Evolutionary conservation across 2,113 vertebrate species (phyloP).

Genomic region (Myiagra hebetior): DNA sequence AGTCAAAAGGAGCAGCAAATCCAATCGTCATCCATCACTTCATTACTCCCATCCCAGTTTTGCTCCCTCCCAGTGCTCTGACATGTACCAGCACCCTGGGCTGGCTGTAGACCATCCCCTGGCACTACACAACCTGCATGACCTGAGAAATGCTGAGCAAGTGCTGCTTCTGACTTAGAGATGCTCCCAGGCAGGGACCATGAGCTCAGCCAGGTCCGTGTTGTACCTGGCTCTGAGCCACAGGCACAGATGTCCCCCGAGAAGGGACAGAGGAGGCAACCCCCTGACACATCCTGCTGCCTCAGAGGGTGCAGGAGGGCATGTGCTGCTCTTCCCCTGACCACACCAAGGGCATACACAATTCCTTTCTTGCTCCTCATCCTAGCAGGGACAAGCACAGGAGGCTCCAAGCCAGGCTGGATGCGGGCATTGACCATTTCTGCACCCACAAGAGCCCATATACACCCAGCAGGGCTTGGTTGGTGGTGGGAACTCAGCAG

Average conservation of each 20-base stretch:
- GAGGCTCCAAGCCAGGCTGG: not conserved
- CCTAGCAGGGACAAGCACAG: fast-evolving
- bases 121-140: not conserved
- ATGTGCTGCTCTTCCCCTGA: not conserved
- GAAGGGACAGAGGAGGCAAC: not conserved
- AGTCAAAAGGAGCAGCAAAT: not conserved
- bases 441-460: not conserved
- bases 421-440: not conserved
- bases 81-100: not conserved
- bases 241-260: not conserved
- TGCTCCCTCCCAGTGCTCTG: not conserved
- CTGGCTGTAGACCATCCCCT: not conserved
- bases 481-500: not conserved
- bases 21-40: fast-evolving
- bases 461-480: not conserved
- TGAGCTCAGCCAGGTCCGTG: not conserved
- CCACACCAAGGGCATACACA: fast-evolving
- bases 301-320: not conserved
- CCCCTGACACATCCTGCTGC: not conserved
- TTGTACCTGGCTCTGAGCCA: not conserved
- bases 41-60: not conserved
- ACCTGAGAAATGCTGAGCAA: not conserved
- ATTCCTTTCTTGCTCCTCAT: not conserved
- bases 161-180: not conserved
- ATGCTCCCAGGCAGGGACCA: not conserved